phyloP scores from a whole-genome alignment of 1,140 invertebrate species.

The Aphelinus atriplicis region DNA sequence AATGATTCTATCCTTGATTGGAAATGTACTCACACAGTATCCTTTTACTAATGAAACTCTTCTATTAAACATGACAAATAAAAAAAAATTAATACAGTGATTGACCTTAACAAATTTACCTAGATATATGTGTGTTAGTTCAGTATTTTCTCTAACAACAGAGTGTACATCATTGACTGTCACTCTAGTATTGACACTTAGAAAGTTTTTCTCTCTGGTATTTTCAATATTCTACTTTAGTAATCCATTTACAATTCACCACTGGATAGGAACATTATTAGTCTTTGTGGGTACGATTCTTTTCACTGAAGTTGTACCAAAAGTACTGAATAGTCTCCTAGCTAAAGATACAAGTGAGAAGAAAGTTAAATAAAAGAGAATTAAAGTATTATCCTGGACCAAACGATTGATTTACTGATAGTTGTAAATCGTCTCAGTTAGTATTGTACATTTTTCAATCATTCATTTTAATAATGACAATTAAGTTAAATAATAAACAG shows the following conservation, averaged over 20 bases:
- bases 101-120: constrained; percentile 45
- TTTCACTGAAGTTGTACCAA: constrained; percentile 80
- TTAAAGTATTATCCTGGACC: no score
- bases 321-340: constrained; percentile 46
- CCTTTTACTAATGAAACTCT: constrained; percentile 52
- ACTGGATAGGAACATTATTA: constrained; percentile 91
- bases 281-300: constrained; percentile 95
- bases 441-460: no score
- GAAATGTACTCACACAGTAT: constrained; percentile 93
- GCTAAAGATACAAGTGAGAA: constrained; percentile 43
- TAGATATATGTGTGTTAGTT: constrained; percentile 90
- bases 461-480: no score
- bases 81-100: no score
- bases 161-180: constrained; percentile 95
- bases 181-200: constrained; percentile 92
- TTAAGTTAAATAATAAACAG: no score
- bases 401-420: no score
- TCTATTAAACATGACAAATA: no score
- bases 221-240: constrained; percentile 96
- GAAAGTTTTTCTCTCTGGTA: constrained; percentile 94
- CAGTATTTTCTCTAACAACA: constrained; percentile 94
- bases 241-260: constrained; percentile 91
- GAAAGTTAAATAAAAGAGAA: constrained; percentile 39
- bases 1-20: constrained; percentile 82
- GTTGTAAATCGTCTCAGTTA: no score